Evolutionary conservation across 2,797 vertebrate species (phyloP).

Genomic region (Euthynnus affinis): DNA sequence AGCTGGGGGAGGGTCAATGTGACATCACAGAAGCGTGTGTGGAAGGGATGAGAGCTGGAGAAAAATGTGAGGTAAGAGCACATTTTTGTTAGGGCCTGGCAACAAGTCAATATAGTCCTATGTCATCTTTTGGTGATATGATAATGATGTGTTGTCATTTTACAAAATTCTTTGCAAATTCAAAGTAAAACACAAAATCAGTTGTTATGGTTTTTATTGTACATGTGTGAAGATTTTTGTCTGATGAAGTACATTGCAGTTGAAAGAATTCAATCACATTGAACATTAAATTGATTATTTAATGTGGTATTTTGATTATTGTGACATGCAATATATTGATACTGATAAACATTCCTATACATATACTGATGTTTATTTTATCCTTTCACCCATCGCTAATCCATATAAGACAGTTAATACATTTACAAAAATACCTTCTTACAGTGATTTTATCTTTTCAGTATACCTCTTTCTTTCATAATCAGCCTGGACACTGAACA

Average conservation of each 20-base stretch:
- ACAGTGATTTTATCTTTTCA: not conserved
- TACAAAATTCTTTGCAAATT: not conserved
- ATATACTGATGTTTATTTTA: not conserved
- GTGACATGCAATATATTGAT: not conserved
- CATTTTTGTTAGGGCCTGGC: not conserved
- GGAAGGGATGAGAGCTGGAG: slow-evolving; percentile 89
- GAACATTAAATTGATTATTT: too few relatives aligned
- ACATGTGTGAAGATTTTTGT: too few relatives aligned
- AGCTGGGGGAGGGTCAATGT: slow-evolving; percentile 89
- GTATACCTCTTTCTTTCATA: not conserved
- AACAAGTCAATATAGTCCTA: not conserved
- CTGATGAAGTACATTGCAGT: too few relatives aligned
- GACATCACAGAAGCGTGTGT: slow-evolving; percentile 87
- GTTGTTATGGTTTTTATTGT: too few relatives aligned
- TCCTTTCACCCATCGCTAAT: not conserved
- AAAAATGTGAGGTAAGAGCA: slow-evolving; percentile 85
- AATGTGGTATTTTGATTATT: not conserved
- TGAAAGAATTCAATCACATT: too few relatives aligned
- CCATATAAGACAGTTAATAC: too few relatives aligned
- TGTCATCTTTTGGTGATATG: not conserved
- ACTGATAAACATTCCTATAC: too few relatives aligned
- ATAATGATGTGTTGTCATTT: not conserved
- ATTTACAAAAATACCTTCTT: not conserved
- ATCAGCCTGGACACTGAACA: not conserved
- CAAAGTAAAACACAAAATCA: not conserved